Percentiles rank a stretch among this genome's conserved stretches.
Conservation (phyloP, 30 jellyfish, hydroid and myxozoan species). For the Morbakka virulenta region DNA sequence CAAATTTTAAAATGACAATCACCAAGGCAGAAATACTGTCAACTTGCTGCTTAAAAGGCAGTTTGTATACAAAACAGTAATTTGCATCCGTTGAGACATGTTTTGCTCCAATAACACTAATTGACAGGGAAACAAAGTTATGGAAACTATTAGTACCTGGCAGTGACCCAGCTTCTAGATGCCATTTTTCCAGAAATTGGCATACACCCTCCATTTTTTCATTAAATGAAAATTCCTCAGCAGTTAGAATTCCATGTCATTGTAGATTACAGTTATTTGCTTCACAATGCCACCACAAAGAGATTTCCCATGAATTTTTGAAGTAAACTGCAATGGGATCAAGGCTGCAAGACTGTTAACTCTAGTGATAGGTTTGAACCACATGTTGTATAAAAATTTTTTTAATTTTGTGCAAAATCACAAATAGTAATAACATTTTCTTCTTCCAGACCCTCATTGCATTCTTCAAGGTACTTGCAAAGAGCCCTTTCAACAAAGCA, state of each 20-base stretch:
- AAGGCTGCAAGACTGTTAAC: slow-evolving; percentile 31
- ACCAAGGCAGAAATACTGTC: too few species aligned
- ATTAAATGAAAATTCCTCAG: slow-evolving; percentile 10
- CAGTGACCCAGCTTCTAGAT: slow-evolving; percentile 3
- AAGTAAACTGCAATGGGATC: slow-evolving; percentile 19
- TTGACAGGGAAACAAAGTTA: slow-evolving; percentile 44
- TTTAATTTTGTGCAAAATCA: slow-evolving; percentile 53
- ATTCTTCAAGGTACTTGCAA: slow-evolving; percentile 26
- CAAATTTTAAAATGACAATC: too few species aligned
- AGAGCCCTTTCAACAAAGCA: slow-evolving; percentile 55
- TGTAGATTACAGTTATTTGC: slow-evolving; percentile 29
- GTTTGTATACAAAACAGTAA: too few species aligned
- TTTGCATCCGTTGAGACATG: too few species aligned
- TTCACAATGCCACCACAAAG: too few species aligned
- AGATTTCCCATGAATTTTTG: too few species aligned
- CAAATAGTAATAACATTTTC: slow-evolving; percentile 45
- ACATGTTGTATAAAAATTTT: slow-evolving; percentile 25
- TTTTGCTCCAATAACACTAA: too few species aligned
- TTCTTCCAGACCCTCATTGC: too few species aligned
- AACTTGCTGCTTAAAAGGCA: too few species aligned
- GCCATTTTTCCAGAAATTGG: slow-evolving; percentile 5
- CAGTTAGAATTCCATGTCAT: slow-evolving; percentile 46
- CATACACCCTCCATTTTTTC: slow-evolving; percentile 16
- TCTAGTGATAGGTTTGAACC: slow-evolving; percentile 37
- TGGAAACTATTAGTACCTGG: slow-evolving; percentile 57